Evolutionary conservation across 1,140 invertebrate genomes (phyloP).

Genomic region (Andricus grossulariae): DNA sequence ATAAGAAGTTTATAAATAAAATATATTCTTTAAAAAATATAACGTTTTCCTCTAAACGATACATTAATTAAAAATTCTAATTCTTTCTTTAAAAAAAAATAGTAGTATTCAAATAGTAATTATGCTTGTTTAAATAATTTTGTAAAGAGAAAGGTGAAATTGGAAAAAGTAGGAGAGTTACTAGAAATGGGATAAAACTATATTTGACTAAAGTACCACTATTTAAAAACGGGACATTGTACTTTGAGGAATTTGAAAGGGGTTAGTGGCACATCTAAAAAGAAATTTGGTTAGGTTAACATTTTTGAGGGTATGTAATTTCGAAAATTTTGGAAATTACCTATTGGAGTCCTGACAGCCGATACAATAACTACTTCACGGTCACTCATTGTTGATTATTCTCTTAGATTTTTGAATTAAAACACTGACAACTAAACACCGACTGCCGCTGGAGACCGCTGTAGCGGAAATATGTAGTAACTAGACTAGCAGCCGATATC

Average conservation of each 20-base stretch:
- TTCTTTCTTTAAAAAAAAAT: neutral
- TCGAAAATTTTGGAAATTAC: conserved; percentile 66
- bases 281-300: conserved; percentile 12
- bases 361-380: conserved; percentile 80
- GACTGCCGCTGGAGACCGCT: conserved; percentile 43
- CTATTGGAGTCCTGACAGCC: conserved; percentile 82
- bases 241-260: conserved; percentile 43
- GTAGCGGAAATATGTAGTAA: conserved; percentile 41
- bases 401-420: neutral
- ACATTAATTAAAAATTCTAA: no score
- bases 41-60: no score
- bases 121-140: no score
- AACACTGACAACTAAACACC: conserved; percentile 34
- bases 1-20: no score
- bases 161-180: neutral
- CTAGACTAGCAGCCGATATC: conserved; percentile 32
- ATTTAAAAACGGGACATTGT: conserved; percentile 18
- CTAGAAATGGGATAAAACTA: neutral
- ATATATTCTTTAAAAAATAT: no score
- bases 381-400: conserved; percentile 57
- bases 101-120: conserved; percentile 6
- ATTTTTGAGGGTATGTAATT: neutral
- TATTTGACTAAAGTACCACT: conserved; percentile 6
- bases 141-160: no score
- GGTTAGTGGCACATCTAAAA: conserved; percentile 28